Conservation (phyloP, 1,140 invertebrate species). For the Scaptomyza montana region DNA sequence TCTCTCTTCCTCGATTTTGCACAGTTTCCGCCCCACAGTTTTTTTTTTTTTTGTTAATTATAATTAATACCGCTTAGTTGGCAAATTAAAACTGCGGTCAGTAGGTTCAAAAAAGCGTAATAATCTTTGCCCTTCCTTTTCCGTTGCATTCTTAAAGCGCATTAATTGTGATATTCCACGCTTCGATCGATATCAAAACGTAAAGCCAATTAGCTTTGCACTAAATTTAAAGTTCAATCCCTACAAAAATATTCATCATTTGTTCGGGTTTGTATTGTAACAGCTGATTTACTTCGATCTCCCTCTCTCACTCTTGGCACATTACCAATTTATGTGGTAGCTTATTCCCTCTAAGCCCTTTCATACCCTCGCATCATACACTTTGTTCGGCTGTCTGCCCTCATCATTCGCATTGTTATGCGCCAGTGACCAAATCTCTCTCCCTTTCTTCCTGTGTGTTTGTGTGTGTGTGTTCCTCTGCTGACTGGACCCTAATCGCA, state of each 20-base stretch:
- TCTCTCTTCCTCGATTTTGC: not conserved
- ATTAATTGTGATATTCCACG: conserved; percentile 47
- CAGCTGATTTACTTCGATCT: conserved; percentile 53
- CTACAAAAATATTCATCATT: not conserved
- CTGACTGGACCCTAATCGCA: conserved; percentile 74
- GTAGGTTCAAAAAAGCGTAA: conserved; percentile 57
- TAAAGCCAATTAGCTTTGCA: conserved; percentile 63
- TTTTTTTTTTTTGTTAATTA: conserved; percentile 49
- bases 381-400: conserved; percentile 63
- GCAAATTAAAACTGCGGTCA: conserved; percentile 56
- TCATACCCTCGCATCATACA: not conserved
- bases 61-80: conserved; percentile 55
- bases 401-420: conserved; percentile 77
- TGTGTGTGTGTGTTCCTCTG: conserved; percentile 35
- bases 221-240: conserved; percentile 61
- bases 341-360: not conserved
- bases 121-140: conserved; percentile 32
- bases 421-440: conserved; percentile 68
- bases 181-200: conserved; percentile 17
- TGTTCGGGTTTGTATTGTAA: conserved; percentile 20
- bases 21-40: not conserved
- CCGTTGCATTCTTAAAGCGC: conserved; percentile 21
- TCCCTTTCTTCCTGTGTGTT: no score
- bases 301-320: conserved; percentile 10
- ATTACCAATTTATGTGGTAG: conserved; percentile 52